Base-by-base conservation (phyloP, 2,888 invertebrate genomes). In the Deilephila elpenor region DNA sequence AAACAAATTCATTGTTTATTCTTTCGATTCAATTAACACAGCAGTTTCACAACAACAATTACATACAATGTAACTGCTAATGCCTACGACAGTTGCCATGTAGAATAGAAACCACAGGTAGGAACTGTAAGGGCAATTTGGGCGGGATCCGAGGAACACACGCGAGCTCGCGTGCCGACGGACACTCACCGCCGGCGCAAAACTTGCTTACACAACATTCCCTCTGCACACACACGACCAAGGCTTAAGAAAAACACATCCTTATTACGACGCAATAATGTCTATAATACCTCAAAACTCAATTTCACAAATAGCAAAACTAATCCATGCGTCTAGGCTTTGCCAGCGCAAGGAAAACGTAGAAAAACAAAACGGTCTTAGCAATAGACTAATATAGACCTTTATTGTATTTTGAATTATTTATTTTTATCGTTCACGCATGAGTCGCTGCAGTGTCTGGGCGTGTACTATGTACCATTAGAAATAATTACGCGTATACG, bases 111-210 rank as follows among this genome's bases (percentile, higher is more conserved):
- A 82, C 82, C 82, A 80, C 84, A 84, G 85, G 85, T 85, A 84
- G 78, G 77, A 80, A 86, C 75, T 77, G 75, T 81, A 75, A 76
- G 75, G 79, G 80, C 82, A 80, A 83, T 83, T 82, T 81, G 82
- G 82, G 84, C 86, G 88, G 88, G 89, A 83, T 83, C 77, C 73
- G 74, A 76, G 78, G 76, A 61, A 77, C 75, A 75, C 93, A 94
- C 93, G 94, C 93, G 74, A 93, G 5, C 72, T 94, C 71, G 92
- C 94, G 92, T 94, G 94, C 90, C 90, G 91, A 70, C 89, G 90
- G 91, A 78, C 82, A 87, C 79, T 92, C 83, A 83, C 82, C 73
- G 71, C 78, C 79, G 79, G 84, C 84, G 83, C 82, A 83, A 81
- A 86, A 85, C 86, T 86, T 83, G 83, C 86, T 83, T 84, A 84